Evolutionary conservation across 2,113 vertebrate species (phyloP).

Genomic region (Vidua macroura): DNA sequence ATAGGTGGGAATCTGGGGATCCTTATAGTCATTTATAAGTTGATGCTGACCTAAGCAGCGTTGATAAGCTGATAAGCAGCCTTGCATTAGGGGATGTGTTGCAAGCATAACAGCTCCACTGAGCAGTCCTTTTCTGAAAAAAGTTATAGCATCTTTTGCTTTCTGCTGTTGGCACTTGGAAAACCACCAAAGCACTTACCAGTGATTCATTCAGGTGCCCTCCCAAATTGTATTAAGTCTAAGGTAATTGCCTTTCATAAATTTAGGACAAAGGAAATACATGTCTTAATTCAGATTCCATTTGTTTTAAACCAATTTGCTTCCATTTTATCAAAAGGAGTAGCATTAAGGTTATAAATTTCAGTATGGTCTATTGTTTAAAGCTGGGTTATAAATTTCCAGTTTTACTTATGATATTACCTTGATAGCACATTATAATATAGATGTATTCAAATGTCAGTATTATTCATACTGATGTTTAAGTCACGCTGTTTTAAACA

Average conservation of each 20-base stretch:
- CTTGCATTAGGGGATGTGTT: not conserved
- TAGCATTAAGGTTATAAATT: not conserved
- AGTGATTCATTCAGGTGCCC: constrained; percentile 9
- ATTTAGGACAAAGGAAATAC: constrained; percentile 5
- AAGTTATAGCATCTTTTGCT: not conserved
- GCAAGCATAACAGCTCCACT: not conserved
- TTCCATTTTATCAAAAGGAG: not conserved
- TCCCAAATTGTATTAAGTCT: constrained; percentile 20
- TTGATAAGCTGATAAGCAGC: not conserved
- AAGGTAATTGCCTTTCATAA: not conserved
- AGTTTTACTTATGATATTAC: not conserved
- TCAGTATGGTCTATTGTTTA: not conserved
- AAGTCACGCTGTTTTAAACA: not conserved
- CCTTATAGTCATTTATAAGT: not conserved
- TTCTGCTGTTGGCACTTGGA: not conserved
- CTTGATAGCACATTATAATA: not conserved
- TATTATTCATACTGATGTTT: not conserved
- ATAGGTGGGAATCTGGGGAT: rapidly evolving
- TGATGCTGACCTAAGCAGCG: not conserved
- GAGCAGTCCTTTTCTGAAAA: not conserved
- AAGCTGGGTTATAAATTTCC: not conserved
- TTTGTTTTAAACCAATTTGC: not conserved
- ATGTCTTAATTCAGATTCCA: not conserved
- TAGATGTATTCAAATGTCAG: not conserved
- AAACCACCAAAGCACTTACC: not conserved